Evolutionary conservation across 2,113 vertebrate genomes (phyloP).

Genomic region (Silurus meridionalis): DNA sequence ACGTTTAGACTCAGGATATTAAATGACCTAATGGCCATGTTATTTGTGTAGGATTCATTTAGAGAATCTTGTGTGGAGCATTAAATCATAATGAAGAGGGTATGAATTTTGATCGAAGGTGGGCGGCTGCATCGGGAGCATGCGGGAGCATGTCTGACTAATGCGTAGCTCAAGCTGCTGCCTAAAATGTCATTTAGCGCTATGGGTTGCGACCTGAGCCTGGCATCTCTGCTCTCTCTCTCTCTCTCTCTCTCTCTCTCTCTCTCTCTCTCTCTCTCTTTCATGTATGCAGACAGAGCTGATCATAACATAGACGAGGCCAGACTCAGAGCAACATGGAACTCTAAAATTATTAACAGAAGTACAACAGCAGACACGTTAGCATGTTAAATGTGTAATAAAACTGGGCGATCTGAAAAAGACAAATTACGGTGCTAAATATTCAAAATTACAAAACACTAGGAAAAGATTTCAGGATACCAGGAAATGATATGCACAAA

Average conservation of each 20-base stretch:
- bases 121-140: constrained; percentile 38
- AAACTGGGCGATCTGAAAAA: neutral
- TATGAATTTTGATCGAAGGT: constrained; percentile 54
- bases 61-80: constrained; percentile 49
- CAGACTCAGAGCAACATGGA: constrained; percentile 16
- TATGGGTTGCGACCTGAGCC: constrained; percentile 31
- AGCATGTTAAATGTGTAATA: neutral
- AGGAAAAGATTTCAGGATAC: neutral
- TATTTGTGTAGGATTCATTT: constrained; percentile 59
- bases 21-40: constrained; percentile 63
- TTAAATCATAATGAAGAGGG: constrained; percentile 58
- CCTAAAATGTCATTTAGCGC: constrained; percentile 29
- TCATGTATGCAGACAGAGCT: constrained; percentile 19
- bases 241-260: neutral
- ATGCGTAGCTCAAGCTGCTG: constrained; percentile 11
- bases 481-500: neutral
- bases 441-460: neutral
- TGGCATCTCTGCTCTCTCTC: neutral
- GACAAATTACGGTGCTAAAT: neutral
- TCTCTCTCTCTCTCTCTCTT: neutral
- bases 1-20: constrained; percentile 61
- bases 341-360: constrained; percentile 31
- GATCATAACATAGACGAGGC: constrained; percentile 18
- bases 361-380: constrained; percentile 22
- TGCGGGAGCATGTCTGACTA: constrained; percentile 17